Evolutionary conservation across 2,797 vertebrate species (phyloP).

Genomic region (Euthynnus affinis): DNA sequence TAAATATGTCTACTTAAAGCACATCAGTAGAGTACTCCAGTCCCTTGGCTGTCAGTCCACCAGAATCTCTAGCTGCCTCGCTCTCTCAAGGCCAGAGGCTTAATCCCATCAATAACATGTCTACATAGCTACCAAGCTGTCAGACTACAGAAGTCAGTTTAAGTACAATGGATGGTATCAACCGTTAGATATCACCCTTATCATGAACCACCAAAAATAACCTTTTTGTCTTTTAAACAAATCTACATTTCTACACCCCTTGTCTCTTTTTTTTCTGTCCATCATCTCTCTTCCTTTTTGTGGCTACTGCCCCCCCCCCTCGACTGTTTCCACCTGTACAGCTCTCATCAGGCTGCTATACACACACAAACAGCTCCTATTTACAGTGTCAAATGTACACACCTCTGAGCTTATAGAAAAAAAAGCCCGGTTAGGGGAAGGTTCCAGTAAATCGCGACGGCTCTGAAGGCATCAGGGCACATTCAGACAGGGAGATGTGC

Average conservation of each 20-base stretch:
- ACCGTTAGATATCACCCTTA: conserved; percentile 54
- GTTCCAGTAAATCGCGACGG: conserved; percentile 62
- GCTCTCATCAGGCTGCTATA: conserved; percentile 56
- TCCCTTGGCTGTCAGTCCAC: conserved; percentile 88
- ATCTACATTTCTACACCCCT: conserved; percentile 49
- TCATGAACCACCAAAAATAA: conserved; percentile 60
- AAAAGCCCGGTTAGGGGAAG: conserved; percentile 61
- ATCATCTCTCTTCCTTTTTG: conserved; percentile 36
- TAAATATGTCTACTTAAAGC: conserved; percentile 78
- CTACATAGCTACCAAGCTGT: conserved; percentile 65
- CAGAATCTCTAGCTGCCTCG: conserved; percentile 87
- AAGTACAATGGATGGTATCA: conserved; percentile 59
- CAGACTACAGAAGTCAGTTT: conserved; percentile 61
- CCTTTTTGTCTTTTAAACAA: conserved; percentile 49
- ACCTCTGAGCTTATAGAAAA: conserved; percentile 54
- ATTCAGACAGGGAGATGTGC: conserved; percentile 82
- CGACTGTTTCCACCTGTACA: conserved; percentile 73
- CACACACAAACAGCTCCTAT: conserved; percentile 62
- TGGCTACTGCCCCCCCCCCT: conserved; percentile 77
- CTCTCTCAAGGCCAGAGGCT: conserved; percentile 75
- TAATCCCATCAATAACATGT: conserved; percentile 64
- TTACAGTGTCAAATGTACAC: conserved; percentile 78
- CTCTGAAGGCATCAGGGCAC: conserved; percentile 84
- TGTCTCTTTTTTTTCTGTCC: conserved; percentile 26
- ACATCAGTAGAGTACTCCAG: conserved; percentile 79